These are phyloP conservation scores for Eupleurogrammus muticus DNA, from an alignment of 2,797 vertebrate species.

Conservation along the genomic window DNA sequence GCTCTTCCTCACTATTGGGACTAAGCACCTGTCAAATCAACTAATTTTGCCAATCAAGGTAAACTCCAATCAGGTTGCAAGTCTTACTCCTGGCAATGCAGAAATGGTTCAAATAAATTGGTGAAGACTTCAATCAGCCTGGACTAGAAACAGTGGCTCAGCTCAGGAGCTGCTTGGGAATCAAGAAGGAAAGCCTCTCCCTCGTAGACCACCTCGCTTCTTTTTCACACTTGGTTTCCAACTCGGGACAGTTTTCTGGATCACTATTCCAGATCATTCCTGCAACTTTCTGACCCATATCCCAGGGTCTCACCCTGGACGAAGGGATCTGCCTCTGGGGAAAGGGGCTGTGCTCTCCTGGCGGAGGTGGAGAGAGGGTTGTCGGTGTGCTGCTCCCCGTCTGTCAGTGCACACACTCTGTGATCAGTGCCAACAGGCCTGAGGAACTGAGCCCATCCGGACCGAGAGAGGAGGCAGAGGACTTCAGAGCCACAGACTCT, in stretches of 20 bases:
- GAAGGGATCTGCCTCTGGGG: conserved; percentile 79
- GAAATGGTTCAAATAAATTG: conserved; percentile 47
- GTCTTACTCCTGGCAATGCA: conserved; percentile 33
- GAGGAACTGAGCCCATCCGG: conserved; percentile 69
- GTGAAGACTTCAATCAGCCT: conserved; percentile 36
- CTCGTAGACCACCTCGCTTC: conserved; percentile 20
- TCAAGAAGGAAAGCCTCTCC: conserved; percentile 27
- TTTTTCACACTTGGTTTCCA: conserved; percentile 28
- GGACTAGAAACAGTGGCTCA: conserved; percentile 32
- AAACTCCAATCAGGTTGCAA: conserved; percentile 39
- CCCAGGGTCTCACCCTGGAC: conserved; percentile 81
- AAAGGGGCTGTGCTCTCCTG: conserved; percentile 81
- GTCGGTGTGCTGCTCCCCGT: conserved; percentile 69
- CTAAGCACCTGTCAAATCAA: conserved; percentile 47
- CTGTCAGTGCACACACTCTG: conserved; percentile 65
- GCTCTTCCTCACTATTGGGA: conserved; percentile 51
- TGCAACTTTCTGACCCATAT: conserved; percentile 58
- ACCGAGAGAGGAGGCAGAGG: conserved; percentile 87
- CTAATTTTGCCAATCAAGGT: conserved; percentile 55
- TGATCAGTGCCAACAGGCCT: conserved; percentile 75
- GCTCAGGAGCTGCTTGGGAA: conserved; percentile 37
- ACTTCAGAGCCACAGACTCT: conserved; percentile 95
- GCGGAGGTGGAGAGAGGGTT: conserved; percentile 68
- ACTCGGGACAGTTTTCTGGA: conserved; percentile 64
- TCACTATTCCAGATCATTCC: conserved; percentile 74